Conservation (phyloP, 2,888 invertebrate genomes). For the Drosophila merina region DNA sequence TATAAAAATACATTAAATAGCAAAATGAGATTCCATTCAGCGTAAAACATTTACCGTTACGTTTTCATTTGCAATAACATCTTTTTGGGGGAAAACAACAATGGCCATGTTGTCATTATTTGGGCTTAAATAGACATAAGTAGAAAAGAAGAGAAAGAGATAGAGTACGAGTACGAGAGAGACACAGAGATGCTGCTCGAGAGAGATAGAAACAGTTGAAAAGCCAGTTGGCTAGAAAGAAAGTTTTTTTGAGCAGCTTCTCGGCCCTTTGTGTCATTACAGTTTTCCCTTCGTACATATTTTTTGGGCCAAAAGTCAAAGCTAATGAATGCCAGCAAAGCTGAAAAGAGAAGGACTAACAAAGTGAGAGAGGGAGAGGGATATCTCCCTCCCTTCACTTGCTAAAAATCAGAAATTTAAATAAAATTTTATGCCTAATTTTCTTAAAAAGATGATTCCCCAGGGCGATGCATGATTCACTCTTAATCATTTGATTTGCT, state of each 20-base stretch:
- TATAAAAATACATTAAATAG: neutral
- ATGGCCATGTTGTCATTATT: slow-evolving; percentile 16
- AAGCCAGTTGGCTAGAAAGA: neutral
- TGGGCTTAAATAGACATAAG: slow-evolving; percentile 12
- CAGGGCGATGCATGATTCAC: neutral
- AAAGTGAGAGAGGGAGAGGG: neutral
- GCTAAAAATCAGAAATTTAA: neutral
- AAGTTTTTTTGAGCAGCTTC: slow-evolving; percentile 2
- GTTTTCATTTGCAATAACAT: slow-evolving; percentile 3
- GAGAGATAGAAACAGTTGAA: neutral
- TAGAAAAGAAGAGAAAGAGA: neutral
- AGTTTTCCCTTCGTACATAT: neutral
- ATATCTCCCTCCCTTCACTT: no score
- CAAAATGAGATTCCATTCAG: neutral
- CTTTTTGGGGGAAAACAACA: slow-evolving; percentile 20
- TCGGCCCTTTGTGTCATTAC: slow-evolving; percentile 8
- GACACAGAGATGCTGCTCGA: neutral
- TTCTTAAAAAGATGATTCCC: neutral
- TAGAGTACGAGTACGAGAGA: neutral
- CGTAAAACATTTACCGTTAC: slow-evolving; percentile 2
- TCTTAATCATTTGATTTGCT: slow-evolving; percentile 19
- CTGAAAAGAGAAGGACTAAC: neutral
- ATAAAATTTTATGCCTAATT: slow-evolving; percentile 13
- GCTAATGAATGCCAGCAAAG: slow-evolving; percentile 17
- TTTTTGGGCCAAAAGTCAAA: neutral